Conservation (phyloP, 2,888 invertebrate species). For the Mythimna impura region DNA sequence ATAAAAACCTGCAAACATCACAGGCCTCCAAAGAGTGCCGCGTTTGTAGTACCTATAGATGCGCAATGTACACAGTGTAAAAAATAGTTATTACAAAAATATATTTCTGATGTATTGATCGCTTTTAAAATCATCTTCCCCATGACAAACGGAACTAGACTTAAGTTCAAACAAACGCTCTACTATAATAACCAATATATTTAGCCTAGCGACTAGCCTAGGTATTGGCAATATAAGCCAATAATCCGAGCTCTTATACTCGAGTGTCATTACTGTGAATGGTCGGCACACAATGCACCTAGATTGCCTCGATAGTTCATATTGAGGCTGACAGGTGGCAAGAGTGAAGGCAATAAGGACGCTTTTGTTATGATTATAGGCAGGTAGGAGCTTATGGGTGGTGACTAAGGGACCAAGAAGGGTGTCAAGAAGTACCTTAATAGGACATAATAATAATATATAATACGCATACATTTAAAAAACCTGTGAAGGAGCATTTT, state of each 20-base stretch:
- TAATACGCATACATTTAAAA: too few relatives aligned
- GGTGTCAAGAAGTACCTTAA: neutral
- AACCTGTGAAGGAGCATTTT: too few relatives aligned
- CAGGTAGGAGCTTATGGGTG: neutral
- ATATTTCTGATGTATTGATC: too few relatives aligned
- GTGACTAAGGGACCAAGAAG: too few relatives aligned
- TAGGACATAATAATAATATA: too few relatives aligned
- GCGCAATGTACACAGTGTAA: too few relatives aligned
- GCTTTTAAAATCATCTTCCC: neutral
- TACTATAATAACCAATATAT: conserved; percentile 31
- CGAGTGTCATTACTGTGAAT: conserved; percentile 58
- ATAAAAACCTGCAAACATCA: too few relatives aligned
- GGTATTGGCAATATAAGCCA: conserved; percentile 47
- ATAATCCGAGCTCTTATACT: conserved; percentile 49
- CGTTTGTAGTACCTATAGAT: too few relatives aligned
- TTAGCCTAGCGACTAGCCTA: conserved; percentile 15
- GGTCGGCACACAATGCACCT: conserved; percentile 57
- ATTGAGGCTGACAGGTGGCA: conserved; percentile 46
- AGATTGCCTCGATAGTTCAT: conserved; percentile 61
- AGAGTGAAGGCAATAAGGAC: conserved; percentile 45
- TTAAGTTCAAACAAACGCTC: neutral
- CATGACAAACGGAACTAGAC: neutral
- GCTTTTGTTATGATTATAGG: conserved; percentile 40
- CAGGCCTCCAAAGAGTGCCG: too few relatives aligned
- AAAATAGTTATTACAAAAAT: too few relatives aligned